Conservation (phyloP, 2,888 invertebrate species). For the Conus canariensis region DNA sequence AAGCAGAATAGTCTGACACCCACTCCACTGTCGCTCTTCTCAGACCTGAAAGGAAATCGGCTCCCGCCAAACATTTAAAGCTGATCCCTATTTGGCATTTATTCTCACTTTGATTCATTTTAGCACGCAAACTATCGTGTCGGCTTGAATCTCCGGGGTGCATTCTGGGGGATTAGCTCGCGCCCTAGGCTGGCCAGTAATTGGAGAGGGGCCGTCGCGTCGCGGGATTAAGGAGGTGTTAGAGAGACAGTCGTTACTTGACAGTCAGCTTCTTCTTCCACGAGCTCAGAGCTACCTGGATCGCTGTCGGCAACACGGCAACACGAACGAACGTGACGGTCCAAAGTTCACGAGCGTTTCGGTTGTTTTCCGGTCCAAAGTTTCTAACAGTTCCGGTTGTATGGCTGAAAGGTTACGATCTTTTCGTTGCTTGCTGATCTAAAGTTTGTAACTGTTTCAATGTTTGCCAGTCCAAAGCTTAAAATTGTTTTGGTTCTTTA, state of each 20-base stretch:
- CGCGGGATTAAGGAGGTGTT: slow-evolving; percentile 25
- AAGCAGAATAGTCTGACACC: neutral
- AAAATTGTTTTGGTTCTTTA: too few species aligned
- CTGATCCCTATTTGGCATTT: slow-evolving; percentile 36
- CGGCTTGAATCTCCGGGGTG: slow-evolving; percentile 14
- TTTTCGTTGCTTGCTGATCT: too few species aligned
- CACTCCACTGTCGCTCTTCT: neutral
- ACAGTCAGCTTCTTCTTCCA: neutral
- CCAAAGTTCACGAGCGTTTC: neutral
- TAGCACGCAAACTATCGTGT: slow-evolving; percentile 24
- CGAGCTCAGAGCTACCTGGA: neutral
- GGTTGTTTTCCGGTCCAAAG: neutral
- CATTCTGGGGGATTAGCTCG: neutral
- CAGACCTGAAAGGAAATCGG: neutral
- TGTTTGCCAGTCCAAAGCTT: too few species aligned
- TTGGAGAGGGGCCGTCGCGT: slow-evolving; percentile 21
- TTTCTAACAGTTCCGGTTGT: neutral
- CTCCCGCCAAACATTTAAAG: neutral
- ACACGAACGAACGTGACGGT: too few species aligned
- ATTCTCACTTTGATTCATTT: slow-evolving; percentile 33
- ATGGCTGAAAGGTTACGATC: neutral
- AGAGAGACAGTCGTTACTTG: neutral
- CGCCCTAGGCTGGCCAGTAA: neutral
- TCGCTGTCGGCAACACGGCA: neutral
- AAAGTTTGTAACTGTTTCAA: too few species aligned